phyloP scores from a whole-genome alignment of 2,888 invertebrate genomes.

The Habroteleia sp. region DNA sequence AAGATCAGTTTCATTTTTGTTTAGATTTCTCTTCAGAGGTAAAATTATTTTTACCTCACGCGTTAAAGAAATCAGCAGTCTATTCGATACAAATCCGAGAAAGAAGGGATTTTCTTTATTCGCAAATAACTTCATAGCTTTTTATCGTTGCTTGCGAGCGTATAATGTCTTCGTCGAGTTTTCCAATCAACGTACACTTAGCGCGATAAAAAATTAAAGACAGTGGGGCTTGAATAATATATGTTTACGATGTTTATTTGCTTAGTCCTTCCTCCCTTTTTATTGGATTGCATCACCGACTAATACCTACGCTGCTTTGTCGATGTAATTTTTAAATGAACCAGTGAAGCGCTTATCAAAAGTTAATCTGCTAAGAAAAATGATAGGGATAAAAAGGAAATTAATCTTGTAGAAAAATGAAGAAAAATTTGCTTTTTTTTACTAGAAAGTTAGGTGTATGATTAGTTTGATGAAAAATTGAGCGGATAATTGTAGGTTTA shows the following conservation, averaged over 20 bases:
- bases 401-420: constrained; percentile 41
- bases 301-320: constrained; percentile 17
- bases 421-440: constrained; percentile 40
- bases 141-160: constrained; percentile 26
- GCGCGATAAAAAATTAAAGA: constrained; percentile 16
- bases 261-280: constrained; percentile 18
- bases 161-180: constrained; percentile 46
- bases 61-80: constrained; percentile 38
- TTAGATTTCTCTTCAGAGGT: constrained; percentile 33
- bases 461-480: constrained; percentile 38
- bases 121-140: constrained; percentile 46
- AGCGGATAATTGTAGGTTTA: constrained; percentile 11
- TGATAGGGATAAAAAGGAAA: constrained; percentile 42
- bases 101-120: constrained; percentile 44
- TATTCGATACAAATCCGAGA: constrained; percentile 47
- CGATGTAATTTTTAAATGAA: constrained; percentile 43
- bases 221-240: constrained; percentile 38
- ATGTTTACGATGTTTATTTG: constrained; percentile 40
- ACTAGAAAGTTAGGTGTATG: constrained; percentile 27
- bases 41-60: constrained; percentile 34
- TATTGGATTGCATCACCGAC: constrained; percentile 3
- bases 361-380: constrained; percentile 44
- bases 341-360: constrained; percentile 32
- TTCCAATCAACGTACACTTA: constrained; percentile 45
- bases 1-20: constrained; percentile 31